Conservation (phyloP, 2,888 invertebrate species). For the Hypsopygia costalis region DNA sequence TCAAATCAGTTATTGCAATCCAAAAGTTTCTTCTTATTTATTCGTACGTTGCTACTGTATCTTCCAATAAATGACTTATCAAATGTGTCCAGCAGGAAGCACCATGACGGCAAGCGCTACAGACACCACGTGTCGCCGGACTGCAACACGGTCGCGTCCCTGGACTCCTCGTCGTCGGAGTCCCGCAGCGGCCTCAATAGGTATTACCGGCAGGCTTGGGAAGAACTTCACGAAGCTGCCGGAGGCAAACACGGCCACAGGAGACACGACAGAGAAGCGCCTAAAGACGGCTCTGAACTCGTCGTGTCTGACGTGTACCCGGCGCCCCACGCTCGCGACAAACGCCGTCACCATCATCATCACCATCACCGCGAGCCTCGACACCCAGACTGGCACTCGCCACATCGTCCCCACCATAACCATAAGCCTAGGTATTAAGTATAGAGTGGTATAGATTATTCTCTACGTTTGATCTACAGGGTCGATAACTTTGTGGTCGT, state of each 20-base stretch:
- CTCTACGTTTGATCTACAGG: background rate
- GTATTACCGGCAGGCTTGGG: slow-evolving; percentile 96
- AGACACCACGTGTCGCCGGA: slow-evolving; percentile 93
- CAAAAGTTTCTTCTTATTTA: too few relatives aligned
- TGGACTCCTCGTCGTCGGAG: slow-evolving; percentile 93
- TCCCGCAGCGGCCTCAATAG: slow-evolving; percentile 91
- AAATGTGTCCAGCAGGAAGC: slow-evolving; percentile 49
- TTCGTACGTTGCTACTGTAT: too few relatives aligned
- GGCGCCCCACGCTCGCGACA: slow-evolving; percentile 68
- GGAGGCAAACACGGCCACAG: slow-evolving; percentile 75
- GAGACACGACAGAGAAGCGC: slow-evolving; percentile 73
- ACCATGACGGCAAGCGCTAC: slow-evolving; percentile 91
- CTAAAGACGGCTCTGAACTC: slow-evolving; percentile 88
- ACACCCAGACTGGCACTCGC: slow-evolving; percentile 80
- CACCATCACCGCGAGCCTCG: slow-evolving; percentile 86
- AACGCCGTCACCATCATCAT: slow-evolving; percentile 86
- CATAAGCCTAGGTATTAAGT: slow-evolving; percentile 74
- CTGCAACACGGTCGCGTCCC: slow-evolving; percentile 94
- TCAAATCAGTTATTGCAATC: too few relatives aligned
- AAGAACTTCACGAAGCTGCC: slow-evolving; percentile 92
- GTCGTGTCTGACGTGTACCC: slow-evolving; percentile 85
- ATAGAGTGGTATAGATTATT: background rate
- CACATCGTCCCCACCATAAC: slow-evolving; percentile 74
- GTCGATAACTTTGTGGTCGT: background rate
- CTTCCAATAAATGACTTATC: too few relatives aligned